Conservation (phyloP, 2,888 invertebrate species). For the Coleophora deauratella region DNA sequence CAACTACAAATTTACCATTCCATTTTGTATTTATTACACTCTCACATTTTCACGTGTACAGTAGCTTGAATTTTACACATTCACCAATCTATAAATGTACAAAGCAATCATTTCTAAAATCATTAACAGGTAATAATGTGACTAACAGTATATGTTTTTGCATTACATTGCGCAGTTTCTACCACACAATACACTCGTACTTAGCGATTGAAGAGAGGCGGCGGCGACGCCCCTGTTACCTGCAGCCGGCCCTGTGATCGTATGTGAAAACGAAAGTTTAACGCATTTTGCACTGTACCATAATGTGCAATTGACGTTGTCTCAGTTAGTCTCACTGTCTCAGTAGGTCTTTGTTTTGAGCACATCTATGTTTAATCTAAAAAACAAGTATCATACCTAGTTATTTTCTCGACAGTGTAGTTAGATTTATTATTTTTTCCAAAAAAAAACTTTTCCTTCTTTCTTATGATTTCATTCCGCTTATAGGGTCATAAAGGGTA, state of each 20-base stretch:
- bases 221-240: conserved; percentile 51
- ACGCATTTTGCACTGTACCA: conserved; percentile 52
- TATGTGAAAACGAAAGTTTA: conserved; percentile 45
- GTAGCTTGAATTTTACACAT: too few species aligned
- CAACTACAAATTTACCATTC: too few species aligned
- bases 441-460: conserved; percentile 12
- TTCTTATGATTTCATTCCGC: conserved; percentile 4
- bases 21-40: too few species aligned
- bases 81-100: too few species aligned
- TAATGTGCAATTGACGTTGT: conserved; percentile 29
- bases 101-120: too few species aligned
- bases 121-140: conserved; percentile 4
- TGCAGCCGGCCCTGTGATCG: conserved; percentile 53
- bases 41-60: too few species aligned
- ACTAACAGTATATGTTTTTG: conserved; percentile 33
- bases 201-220: conserved; percentile 61
- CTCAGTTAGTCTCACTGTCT: background rate
- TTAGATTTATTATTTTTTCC: conserved; percentile 6
- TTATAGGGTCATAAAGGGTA: background rate
- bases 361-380: conserved; percentile 1
- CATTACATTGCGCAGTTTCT: conserved; percentile 63
- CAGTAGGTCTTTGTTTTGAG: conserved; percentile 10
- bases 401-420: too few species aligned
- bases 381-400: too few species aligned
- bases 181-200: conserved; percentile 70